phyloP scores from a whole-genome alignment of 2,888 invertebrate species.

The Cataglyphis rosenhaueri region DNA sequence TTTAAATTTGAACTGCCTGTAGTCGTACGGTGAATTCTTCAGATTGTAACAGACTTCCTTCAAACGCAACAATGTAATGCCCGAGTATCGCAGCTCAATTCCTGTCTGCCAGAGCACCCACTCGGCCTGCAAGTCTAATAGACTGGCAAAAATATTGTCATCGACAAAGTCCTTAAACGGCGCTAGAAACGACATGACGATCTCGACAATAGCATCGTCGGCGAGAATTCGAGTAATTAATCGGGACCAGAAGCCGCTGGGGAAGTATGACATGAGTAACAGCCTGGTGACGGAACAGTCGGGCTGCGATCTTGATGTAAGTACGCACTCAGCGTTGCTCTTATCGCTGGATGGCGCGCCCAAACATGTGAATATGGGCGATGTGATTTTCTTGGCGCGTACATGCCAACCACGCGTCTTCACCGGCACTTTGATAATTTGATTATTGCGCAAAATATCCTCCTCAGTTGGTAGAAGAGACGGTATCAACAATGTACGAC shows the following conservation, averaged over 20 bases:
- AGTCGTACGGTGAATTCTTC: slow-evolving; percentile 87
- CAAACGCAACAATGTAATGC: slow-evolving; percentile 92
- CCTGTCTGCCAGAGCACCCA: slow-evolving; percentile 99
- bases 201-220: slow-evolving; percentile 93
- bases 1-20: slow-evolving; percentile 88
- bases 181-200: slow-evolving; percentile 91
- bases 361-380: slow-evolving; percentile 80
- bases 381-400: slow-evolving; percentile 87
- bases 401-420: slow-evolving; percentile 90
- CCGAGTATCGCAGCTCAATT: slow-evolving; percentile 93
- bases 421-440: slow-evolving; percentile 87
- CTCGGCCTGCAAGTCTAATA: slow-evolving; percentile 91
- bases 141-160: slow-evolving; percentile 88
- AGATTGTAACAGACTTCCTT: slow-evolving; percentile 91
- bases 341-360: slow-evolving; percentile 69
- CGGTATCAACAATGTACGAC: slow-evolving; percentile 95
- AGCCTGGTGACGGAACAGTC: slow-evolving; percentile 90
- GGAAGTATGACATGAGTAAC: slow-evolving; percentile 98
- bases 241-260: slow-evolving; percentile 99
- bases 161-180: slow-evolving; percentile 90
- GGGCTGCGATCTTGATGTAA: slow-evolving; percentile 86
- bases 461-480: slow-evolving; percentile 94
- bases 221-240: slow-evolving; percentile 96
- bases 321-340: slow-evolving; percentile 83
- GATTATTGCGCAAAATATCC: slow-evolving; percentile 86